Percentiles rank a stretch among this genome's conserved stretches.
Conservation (phyloP, 2,888 invertebrate species). For the Phymatocera aterrima region DNA sequence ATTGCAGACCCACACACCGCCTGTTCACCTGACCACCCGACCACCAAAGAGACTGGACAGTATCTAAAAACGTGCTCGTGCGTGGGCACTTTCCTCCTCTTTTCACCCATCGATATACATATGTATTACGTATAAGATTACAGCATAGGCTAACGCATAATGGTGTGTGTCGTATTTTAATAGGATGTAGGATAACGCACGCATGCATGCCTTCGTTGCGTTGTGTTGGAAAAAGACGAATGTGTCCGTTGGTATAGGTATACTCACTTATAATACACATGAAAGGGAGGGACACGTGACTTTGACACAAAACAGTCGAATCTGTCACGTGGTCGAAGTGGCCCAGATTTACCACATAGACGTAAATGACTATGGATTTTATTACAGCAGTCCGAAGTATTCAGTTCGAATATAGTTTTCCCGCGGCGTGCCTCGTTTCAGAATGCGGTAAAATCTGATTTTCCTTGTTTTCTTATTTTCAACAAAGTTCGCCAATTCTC, state of each 20-base stretch:
- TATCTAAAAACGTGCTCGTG: constrained; percentile 32
- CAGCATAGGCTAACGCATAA: not conserved
- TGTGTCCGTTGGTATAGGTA: not conserved
- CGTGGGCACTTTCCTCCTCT: not conserved
- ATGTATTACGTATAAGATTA: too few relatives aligned
- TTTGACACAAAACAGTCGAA: constrained; percentile 36
- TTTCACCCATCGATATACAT: not conserved
- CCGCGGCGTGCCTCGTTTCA: constrained; percentile 11
- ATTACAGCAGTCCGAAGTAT: constrained; percentile 21
- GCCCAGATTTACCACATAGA: constrained; percentile 21
- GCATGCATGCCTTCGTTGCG: not conserved
- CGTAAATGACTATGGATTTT: constrained; percentile 36
- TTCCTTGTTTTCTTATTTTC: not conserved
- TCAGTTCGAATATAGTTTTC: constrained; percentile 27
- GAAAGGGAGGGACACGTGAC: constrained; percentile 24
- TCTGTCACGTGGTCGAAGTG: constrained; percentile 38
- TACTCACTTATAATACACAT: not conserved
- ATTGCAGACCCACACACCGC: not conserved
- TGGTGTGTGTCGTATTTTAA: not conserved
- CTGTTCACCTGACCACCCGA: constrained; percentile 24
- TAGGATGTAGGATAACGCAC: constrained; percentile 26
- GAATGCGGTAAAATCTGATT: not conserved
- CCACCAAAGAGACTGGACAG: not conserved
- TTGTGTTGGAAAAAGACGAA: not conserved
- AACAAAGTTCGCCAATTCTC: too few relatives aligned